Evolutionary conservation across 2,797 vertebrate genomes (phyloP).

Genomic region (Sarcoramphus papa): DNA sequence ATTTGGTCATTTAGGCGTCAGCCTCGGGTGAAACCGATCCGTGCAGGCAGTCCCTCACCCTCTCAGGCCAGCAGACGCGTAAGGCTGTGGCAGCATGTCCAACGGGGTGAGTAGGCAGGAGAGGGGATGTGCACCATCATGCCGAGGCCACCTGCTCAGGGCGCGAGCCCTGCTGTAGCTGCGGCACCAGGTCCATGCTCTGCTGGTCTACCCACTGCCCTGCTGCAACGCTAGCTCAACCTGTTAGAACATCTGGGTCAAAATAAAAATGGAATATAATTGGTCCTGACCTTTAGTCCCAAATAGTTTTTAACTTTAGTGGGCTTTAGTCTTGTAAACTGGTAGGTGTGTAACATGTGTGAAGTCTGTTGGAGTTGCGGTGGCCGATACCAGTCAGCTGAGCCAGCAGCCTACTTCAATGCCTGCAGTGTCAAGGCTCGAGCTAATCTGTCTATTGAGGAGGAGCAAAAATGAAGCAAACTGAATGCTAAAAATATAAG

Average conservation of each 20-base stretch:
- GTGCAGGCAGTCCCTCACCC: not conserved
- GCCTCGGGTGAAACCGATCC: fast-evolving
- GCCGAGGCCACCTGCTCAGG: not conserved
- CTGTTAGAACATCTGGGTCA: not conserved
- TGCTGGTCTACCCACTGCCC: not conserved
- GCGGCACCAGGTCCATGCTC: not conserved
- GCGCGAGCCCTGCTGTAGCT: fast-evolving
- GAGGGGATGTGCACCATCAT: fast-evolving
- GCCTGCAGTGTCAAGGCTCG: not conserved
- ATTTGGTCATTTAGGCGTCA: not conserved
- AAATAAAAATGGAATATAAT: not conserved
- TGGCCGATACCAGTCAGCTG: not conserved
- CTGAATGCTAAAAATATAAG: not conserved
- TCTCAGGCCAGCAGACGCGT: fast-evolving
- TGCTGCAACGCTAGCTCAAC: not conserved
- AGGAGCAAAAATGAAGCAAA: not conserved
- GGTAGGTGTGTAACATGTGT: fast-evolving
- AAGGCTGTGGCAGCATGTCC: not conserved
- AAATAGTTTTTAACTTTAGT: not conserved
- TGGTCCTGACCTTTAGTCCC: not conserved
- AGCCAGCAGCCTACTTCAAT: not conserved
- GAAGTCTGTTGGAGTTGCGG: not conserved
- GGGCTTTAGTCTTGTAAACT: not conserved
- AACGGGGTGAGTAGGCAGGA: not conserved
- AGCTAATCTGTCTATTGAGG: not conserved